Base-by-base conservation (phyloP, 2,888 invertebrate genomes). In the Melangyna quadrimaculata region DNA sequence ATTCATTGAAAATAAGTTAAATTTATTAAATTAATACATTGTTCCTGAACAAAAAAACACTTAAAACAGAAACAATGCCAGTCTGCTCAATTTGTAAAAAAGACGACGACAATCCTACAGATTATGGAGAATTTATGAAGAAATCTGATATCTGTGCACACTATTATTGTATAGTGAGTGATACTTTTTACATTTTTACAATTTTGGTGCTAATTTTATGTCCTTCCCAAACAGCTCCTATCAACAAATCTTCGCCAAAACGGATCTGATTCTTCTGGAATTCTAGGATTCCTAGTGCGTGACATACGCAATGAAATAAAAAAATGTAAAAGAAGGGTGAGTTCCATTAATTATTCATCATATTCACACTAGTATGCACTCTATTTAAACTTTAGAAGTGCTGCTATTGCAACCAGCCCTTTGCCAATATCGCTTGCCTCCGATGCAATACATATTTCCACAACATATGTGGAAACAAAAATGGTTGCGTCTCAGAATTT, bases 271-370 rank as follows among this genome's bases (percentile, higher is more conserved):
- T 91, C 93, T 3, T 94, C 95, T 70, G 97, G 97, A 0, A 94
- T 97, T 32, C 93, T 95, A 83, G 97, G 97, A 0, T 97, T 97
- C 89, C 89, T 96, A 22, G 90, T 94, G 9, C 90, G 92, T 0
- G 97, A 97, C 89, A 96, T 97, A 48, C 89, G 93, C 5, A 93
- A 93, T 40, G 97, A 97, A 91, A 89, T 95, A 1, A 93, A 92
- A 35, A 92, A 95, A 87, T 95, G 95, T 67, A 93, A 93, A 75
- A 94, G 93, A 91, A 93, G 96, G 93, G 96, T 95, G 92, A 78
- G 57, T 27, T 51, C 12, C 6, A 5, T n/a, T 10, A 3, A 14
- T 17, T 40, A 0, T 35, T 19, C 8, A 10, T 10, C 19, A 32
- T 9, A 5, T 24, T 1, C 48, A 1, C 4, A 37, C 37, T 19